A percentile compares a stretch with the other conserved stretches of the same genome.
These are phyloP conservation scores for Scaptomyza reducta DNA, from an alignment of 2,888 invertebrate species.

Conservation along the genomic window DNA sequence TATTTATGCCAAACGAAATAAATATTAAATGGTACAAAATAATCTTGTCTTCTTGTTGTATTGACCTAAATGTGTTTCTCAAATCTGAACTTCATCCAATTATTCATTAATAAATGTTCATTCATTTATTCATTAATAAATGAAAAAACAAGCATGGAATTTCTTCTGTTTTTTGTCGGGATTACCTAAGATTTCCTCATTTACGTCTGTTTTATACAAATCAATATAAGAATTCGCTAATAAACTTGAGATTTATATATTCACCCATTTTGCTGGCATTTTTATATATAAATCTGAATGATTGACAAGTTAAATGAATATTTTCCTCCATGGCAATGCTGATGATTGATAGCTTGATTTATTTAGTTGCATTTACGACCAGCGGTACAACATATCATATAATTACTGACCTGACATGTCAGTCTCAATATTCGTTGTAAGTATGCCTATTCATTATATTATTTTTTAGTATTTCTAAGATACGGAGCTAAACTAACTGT, in stretches of 20 bases:
- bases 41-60: background rate
- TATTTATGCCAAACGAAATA: conserved; percentile 66
- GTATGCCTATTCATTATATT: no score
- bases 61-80: conserved; percentile 3
- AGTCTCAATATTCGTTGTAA: no score
- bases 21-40: conserved; percentile 56
- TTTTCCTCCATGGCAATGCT: conserved; percentile 34
- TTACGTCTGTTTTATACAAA: conserved; percentile 17
- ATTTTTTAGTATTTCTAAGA: no score
- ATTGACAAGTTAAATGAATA: conserved; percentile 59
- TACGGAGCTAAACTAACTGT: no score
- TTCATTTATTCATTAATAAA: background rate
- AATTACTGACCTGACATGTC: no score
- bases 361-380: conserved; percentile 21
- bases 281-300: conserved; percentile 37
- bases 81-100: conserved; percentile 3
- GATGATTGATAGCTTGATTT: conserved; percentile 58
- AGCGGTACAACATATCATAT: no score
- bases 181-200: conserved; percentile 4
- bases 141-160: conserved; percentile 3
- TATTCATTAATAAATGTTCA: background rate
- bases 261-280: conserved; percentile 9
- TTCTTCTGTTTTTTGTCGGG: conserved; percentile 19
- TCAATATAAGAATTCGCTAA: conserved; percentile 12
- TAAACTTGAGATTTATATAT: conserved; percentile 29